These are phyloP conservation scores for Acronicta aceris DNA, from an alignment of 2,888 invertebrate species.

Conservation along the genomic window DNA sequence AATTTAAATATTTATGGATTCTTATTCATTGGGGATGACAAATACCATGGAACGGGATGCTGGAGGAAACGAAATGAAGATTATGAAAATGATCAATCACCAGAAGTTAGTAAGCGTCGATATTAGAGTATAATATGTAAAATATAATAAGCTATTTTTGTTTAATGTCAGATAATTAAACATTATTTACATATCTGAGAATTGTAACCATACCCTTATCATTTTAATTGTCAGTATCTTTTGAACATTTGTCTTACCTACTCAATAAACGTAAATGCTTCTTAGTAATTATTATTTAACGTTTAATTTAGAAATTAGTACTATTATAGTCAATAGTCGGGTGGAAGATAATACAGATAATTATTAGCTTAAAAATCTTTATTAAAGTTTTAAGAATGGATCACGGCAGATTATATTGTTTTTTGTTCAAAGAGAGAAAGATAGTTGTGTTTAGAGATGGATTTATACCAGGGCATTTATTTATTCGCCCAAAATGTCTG, in stretches of 20 bases:
- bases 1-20: slow-evolving; percentile 24
- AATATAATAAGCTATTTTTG: slow-evolving; percentile 33
- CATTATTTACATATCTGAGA: slow-evolving; percentile 24
- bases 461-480: too few species aligned
- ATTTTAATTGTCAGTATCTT: slow-evolving; percentile 21
- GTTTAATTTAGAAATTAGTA: background rate
- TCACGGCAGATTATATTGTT: too few species aligned
- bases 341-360: slow-evolving; percentile 35
- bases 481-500: too few species aligned
- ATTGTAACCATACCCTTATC: slow-evolving; percentile 31
- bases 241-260: background rate
- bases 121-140: slow-evolving; percentile 6
- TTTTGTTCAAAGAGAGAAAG: too few species aligned
- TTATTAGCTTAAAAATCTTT: slow-evolving; percentile 27
- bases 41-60: slow-evolving; percentile 19
- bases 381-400: background rate
- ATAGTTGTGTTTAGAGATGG: too few species aligned
- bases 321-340: slow-evolving; percentile 9
- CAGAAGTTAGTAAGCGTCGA: slow-evolving; percentile 3
- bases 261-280: background rate
- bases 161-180: slow-evolving; percentile 16
- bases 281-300: background rate
- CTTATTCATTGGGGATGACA: slow-evolving; percentile 25
- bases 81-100: slow-evolving; percentile 10
- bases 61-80: slow-evolving; percentile 16